phyloP scores from a whole-genome alignment of 2,113 vertebrate species.

The Cichladusa arquata region DNA sequence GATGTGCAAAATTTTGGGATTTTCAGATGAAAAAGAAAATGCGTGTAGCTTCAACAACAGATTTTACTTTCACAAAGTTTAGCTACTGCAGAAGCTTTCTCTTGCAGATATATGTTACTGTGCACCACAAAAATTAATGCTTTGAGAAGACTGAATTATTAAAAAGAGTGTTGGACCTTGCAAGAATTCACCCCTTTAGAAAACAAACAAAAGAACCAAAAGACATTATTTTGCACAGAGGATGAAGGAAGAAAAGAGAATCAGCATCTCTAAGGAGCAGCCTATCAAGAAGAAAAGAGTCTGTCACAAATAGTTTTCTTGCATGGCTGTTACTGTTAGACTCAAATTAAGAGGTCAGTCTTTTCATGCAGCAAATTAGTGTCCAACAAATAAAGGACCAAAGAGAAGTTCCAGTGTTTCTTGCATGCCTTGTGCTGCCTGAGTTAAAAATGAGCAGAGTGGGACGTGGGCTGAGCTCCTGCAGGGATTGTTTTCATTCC shows the following conservation, averaged over 20 bases:
- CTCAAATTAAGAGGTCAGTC: not conserved
- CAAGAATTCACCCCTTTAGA: not conserved
- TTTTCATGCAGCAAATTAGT: not conserved
- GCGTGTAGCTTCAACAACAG: not conserved
- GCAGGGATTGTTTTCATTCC: too few species aligned
- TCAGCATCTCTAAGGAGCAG: not conserved
- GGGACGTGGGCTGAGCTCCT: not conserved
- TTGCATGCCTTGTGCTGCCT: too few species aligned
- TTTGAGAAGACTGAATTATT: not conserved
- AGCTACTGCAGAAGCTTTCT: not conserved
- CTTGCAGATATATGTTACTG: not conserved
- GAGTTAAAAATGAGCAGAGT: not conserved
- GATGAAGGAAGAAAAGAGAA: not conserved
- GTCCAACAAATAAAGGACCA: not conserved
- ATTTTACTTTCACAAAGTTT: not conserved
- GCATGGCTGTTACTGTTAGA: not conserved
- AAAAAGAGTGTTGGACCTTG: not conserved
- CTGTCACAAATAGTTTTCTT: not conserved
- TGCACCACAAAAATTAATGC: not conserved
- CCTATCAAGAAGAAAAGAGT: not conserved
- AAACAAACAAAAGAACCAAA: not conserved
- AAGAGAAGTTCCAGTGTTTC: not conserved
- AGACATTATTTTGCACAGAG: not conserved
- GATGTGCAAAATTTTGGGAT: not conserved
- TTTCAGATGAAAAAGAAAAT: not conserved